A percentile compares a stretch with the other conserved stretches of the same genome.
Evolutionary conservation across 2,113 vertebrate genomes (phyloP).

Genomic region (Phodopus roborovskii): DNA sequence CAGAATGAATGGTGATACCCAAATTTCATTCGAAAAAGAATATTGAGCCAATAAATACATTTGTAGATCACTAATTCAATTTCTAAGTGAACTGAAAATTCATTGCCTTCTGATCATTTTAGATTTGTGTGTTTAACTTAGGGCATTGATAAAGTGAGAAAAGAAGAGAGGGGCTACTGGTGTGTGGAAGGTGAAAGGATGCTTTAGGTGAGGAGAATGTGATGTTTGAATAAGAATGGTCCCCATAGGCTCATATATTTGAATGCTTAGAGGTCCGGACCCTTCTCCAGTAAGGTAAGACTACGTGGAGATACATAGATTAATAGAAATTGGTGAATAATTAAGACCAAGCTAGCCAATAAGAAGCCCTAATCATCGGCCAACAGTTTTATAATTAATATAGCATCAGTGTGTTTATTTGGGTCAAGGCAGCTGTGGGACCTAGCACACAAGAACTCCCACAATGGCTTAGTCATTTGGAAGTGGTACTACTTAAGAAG

Average conservation of each 20-base stretch:
- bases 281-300: too few relatives aligned
- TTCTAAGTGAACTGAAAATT: conserved; percentile 7
- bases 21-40: conserved; percentile 37
- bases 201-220: not conserved
- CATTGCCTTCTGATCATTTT: not conserved
- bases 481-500: not conserved
- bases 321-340: too few relatives aligned
- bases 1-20: conserved; percentile 1
- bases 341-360: too few relatives aligned
- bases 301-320: too few relatives aligned
- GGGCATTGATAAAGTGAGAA: not conserved
- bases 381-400: too few relatives aligned
- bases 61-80: conserved; percentile 29
- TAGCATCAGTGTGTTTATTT: too few relatives aligned
- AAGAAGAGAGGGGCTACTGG: not conserved
- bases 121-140: not conserved
- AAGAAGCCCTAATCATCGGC: too few relatives aligned
- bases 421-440: too few relatives aligned
- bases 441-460: too few relatives aligned
- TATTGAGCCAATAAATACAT: not conserved
- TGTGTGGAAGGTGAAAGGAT: not conserved
- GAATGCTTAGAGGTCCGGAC: too few relatives aligned
- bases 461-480: too few relatives aligned
- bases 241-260: not conserved
- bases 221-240: not conserved